These are phyloP conservation scores for Pachyuromys duprasi DNA, from an alignment of 2,797 vertebrate genomes.

Conservation along the genomic window DNA sequence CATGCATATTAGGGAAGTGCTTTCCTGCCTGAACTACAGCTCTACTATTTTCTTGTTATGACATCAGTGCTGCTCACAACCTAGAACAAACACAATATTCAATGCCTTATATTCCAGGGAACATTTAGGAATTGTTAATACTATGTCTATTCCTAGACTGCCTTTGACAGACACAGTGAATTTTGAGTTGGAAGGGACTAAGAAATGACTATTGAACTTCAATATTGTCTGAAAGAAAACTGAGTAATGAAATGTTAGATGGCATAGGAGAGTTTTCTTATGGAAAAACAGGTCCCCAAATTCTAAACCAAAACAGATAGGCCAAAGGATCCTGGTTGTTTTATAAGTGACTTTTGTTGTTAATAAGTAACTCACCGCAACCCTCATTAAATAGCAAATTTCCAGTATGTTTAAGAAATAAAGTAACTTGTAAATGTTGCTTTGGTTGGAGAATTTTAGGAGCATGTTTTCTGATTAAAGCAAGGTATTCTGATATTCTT, in stretches of 20 bases:
- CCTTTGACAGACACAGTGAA: neutral
- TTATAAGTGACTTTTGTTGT: slow-evolving; percentile 23
- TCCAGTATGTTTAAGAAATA: slow-evolving; percentile 3
- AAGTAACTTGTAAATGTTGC: slow-evolving; percentile 46
- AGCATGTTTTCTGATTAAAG: slow-evolving; percentile 34
- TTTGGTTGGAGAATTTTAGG: slow-evolving; percentile 38
- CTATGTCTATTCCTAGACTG: neutral
- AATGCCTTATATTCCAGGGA: neutral
- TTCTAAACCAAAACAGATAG: slow-evolving; percentile 39
- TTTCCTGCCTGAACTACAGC: neutral
- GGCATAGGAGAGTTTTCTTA: neutral
- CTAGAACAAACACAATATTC: neutral
- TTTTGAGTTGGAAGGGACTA: neutral
- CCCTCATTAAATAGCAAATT: slow-evolving; percentile 35
- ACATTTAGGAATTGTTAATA: slow-evolving; percentile 4
- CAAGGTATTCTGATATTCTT: slow-evolving; percentile 26
- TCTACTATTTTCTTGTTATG: neutral
- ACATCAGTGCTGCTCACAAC: neutral
- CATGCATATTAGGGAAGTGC: neutral
- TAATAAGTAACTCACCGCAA: slow-evolving; percentile 2
- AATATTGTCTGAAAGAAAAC: slow-evolving; percentile 35
- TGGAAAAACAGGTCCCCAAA: slow-evolving; percentile 43
- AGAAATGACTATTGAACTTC: neutral
- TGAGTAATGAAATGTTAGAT: neutral
- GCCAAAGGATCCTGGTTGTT: neutral